Conservation (phyloP, 2,888 invertebrate species). For the Neria commutata region DNA sequence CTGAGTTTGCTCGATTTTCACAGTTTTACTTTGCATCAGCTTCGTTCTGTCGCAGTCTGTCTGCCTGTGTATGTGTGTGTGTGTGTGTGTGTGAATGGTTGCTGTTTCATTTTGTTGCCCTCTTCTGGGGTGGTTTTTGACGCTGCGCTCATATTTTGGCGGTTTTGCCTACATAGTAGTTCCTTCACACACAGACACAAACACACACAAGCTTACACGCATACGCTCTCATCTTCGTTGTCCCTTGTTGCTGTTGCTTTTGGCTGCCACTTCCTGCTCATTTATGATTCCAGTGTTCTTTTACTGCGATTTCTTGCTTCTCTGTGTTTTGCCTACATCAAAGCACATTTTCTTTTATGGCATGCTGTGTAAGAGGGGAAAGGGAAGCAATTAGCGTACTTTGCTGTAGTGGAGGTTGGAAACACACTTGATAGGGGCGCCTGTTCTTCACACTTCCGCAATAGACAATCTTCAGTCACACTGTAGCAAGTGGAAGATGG, state of each 20-base stretch:
- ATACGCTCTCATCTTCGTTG: background rate
- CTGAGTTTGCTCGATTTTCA: slow-evolving; percentile 4
- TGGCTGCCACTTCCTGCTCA: background rate
- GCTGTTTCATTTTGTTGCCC: slow-evolving; percentile 21
- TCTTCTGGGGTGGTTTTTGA: background rate
- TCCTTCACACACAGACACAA: background rate
- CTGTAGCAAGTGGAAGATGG: too few species aligned
- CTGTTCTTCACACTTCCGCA: too few species aligned
- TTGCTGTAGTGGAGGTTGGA: too few species aligned
- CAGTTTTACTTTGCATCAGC: slow-evolving; percentile 1
- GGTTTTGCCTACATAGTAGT: background rate
- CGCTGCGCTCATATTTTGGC: background rate
- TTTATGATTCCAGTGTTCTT: too few species aligned
- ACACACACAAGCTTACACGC: background rate
- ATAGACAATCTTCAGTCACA: too few species aligned
- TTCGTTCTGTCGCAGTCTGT: background rate
- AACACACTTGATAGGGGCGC: too few species aligned
- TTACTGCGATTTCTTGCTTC: too few species aligned
- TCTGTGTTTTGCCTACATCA: too few species aligned
- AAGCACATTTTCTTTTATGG: too few species aligned
- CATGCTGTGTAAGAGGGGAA: too few species aligned
- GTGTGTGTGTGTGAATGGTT: slow-evolving; percentile 32
- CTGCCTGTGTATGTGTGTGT: slow-evolving; percentile 19
- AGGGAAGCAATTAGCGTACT: too few species aligned
- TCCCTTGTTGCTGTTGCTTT: background rate